Evolutionary conservation across 2,888 invertebrate genomes (phyloP), one percentile per base, ranked within the genome.

Genomic region (Tenthredo amoena): DNA sequence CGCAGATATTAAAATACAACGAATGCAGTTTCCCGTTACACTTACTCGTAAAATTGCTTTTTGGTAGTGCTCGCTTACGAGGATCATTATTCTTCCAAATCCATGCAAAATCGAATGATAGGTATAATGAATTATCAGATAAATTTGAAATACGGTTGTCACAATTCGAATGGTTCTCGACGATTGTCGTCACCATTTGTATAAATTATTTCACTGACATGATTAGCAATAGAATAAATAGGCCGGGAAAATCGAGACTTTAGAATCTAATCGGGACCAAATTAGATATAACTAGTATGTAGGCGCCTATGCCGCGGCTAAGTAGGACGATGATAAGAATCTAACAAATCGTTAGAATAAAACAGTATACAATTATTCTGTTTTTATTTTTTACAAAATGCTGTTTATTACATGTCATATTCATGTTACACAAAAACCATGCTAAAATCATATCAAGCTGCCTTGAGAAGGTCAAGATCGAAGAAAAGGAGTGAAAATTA

Each of bases 251-350:
- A 43, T 37, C 4, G 37, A 15, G n/a, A 18, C 5, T 18, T 18
- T 4, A 37, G 34, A 21, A 18, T n/a, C 12, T 50, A 31, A 31
- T 7, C 2, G 10, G 26, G 12, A 76, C 4, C 31, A 58, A 74
- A 74, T 21, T 58, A 21, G 2, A 62, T 81, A 10, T 0, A 7
- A 72, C 37, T 26, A 34, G 10, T 50, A 50, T 3, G 47, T 3
- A 37, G 81, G 12, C 50, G 62, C 40, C 81, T 37, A 58, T 62
- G 62, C 31, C 10, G 12, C 37, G 81, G 50, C 40, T 62, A 58
- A 40, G 58, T 81, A 81, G 81, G 81, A 31, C 81, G 62, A 21
- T 18, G 81, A 81, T 81, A 40, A 26, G 21, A 40, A 81, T 81
- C 81, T 62, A 21, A 43, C 40, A 58, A 79, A 81, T 62, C 62